A percentile compares a stretch with the other conserved stretches of the same genome.
Evolutionary conservation across 1,140 invertebrate species (phyloP).

Genomic region (Panagrolaimus sp.): DNA sequence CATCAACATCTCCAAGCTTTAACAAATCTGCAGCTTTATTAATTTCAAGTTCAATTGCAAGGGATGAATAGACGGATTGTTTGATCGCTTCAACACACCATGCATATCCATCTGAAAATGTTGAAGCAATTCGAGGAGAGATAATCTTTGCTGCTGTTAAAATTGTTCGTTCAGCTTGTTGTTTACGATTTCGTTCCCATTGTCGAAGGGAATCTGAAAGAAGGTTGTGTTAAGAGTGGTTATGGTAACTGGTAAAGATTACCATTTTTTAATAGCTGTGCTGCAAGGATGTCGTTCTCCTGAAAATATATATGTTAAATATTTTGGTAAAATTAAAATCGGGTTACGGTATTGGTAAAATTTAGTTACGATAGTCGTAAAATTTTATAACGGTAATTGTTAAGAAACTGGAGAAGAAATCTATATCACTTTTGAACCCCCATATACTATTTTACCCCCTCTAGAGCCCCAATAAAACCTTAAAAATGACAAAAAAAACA

Average conservation of each 20-base stretch:
- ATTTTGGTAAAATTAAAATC: conserved; percentile 19
- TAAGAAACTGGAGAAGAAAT: no score
- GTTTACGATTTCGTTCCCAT: conserved; percentile 70
- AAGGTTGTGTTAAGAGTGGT: conserved; percentile 65
- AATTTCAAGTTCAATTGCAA: conserved; percentile 83
- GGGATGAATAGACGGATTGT: conserved; percentile 68
- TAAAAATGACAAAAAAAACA: no score
- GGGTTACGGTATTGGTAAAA: conserved; percentile 19
- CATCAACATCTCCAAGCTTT: conserved; percentile 73
- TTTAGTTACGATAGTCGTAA: no score
- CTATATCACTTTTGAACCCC: no score
- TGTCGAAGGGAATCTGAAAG: conserved; percentile 69
- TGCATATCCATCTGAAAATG: conserved; percentile 69
- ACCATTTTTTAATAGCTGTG: conserved; percentile 47
- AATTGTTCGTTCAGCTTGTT: conserved; percentile 76
- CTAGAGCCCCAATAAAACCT: no score
- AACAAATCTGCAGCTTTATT: conserved; percentile 85
- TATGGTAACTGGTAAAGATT: background rate
- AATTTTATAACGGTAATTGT: no score
- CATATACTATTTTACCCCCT: no score
- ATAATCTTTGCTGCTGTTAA: conserved; percentile 85
- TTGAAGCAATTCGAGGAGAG: conserved; percentile 69
- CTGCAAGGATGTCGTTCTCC: conserved; percentile 63
- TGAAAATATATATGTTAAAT: conserved; percentile 62
- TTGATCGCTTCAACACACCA: conserved; percentile 68